Percentiles rank a stretch among this genome's conserved stretches.
Conservation (phyloP, 1,140 invertebrate species). For the Papilio polytes region DNA sequence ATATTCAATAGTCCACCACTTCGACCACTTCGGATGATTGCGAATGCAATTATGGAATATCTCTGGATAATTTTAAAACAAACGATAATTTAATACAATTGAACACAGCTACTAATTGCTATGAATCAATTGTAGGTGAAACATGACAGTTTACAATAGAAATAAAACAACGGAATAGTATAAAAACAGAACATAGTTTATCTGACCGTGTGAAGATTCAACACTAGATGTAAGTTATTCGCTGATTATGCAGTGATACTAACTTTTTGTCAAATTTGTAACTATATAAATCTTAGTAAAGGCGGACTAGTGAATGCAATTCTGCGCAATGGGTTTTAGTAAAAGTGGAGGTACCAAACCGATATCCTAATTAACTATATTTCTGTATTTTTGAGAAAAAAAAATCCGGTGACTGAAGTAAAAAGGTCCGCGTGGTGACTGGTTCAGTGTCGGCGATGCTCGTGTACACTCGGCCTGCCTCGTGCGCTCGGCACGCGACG, state of each 20-base stretch:
- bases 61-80: slow-evolving; percentile 12
- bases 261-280: background rate
- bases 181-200: background rate
- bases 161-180: background rate
- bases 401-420: background rate
- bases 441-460: slow-evolving; percentile 47
- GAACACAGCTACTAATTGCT: slow-evolving; percentile 23
- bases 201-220: background rate
- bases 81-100: slow-evolving; percentile 28
- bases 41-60: slow-evolving; percentile 31
- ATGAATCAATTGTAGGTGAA: slow-evolving; percentile 12
- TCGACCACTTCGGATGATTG: slow-evolving; percentile 24
- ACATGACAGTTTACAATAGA: slow-evolving; percentile 15
- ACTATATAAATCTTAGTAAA: background rate
- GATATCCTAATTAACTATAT: background rate
- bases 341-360: background rate
- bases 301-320: background rate
- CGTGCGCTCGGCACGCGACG: slow-evolving; percentile 70
- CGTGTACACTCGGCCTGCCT: slow-evolving; percentile 59
- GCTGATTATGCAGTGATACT: background rate
- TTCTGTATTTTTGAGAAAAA: background rate
- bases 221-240: background rate
- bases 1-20: slow-evolving; percentile 30
- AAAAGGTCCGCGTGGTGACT: slow-evolving; percentile 26
- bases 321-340: background rate